phyloP scores from a whole-genome alignment of 2,797 vertebrate species.

The Lophius americanus region DNA sequence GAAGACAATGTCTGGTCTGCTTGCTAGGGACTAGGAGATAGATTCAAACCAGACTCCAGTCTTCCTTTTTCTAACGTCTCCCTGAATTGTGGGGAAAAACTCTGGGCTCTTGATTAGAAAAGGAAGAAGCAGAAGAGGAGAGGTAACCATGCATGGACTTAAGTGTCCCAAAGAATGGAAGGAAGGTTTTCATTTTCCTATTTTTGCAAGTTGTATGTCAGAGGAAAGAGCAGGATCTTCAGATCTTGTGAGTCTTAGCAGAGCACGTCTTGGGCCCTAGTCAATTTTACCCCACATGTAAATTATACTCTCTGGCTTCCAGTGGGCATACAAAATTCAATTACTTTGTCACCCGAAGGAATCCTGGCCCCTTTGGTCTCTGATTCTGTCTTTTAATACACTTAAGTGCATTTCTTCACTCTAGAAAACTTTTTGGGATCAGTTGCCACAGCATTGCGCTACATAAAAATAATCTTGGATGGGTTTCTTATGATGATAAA shows the following conservation, averaged over 20 bases:
- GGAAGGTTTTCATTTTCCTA: slow-evolving; percentile 78
- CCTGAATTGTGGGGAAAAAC: slow-evolving; percentile 70
- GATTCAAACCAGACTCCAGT: slow-evolving; percentile 48
- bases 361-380: slow-evolving; percentile 60
- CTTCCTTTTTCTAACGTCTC: slow-evolving; percentile 42
- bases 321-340: slow-evolving; percentile 75
- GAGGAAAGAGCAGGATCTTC: slow-evolving; percentile 50
- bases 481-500: slow-evolving; percentile 14
- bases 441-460: slow-evolving; percentile 3
- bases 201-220: slow-evolving; percentile 55
- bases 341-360: slow-evolving; percentile 74
- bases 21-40: slow-evolving; percentile 37
- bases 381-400: slow-evolving; percentile 69
- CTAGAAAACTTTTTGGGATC: slow-evolving; percentile 54
- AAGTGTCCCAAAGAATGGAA: slow-evolving; percentile 64
- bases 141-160: slow-evolving; percentile 70
- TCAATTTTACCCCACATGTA: slow-evolving; percentile 64
- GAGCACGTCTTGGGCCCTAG: slow-evolving; percentile 50
- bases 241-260: slow-evolving; percentile 31
- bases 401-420: slow-evolving; percentile 62
- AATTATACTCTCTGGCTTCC: slow-evolving; percentile 68
- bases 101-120: slow-evolving; percentile 63
- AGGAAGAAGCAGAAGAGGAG: slow-evolving; percentile 62
- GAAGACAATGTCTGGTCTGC: not conserved
- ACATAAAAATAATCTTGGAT: slow-evolving; percentile 12